Percentiles rank a stretch among this genome's conserved stretches.
Evolutionary conservation across 2,797 vertebrate species (phyloP).

Genomic region (Myripristis murdjan): DNA sequence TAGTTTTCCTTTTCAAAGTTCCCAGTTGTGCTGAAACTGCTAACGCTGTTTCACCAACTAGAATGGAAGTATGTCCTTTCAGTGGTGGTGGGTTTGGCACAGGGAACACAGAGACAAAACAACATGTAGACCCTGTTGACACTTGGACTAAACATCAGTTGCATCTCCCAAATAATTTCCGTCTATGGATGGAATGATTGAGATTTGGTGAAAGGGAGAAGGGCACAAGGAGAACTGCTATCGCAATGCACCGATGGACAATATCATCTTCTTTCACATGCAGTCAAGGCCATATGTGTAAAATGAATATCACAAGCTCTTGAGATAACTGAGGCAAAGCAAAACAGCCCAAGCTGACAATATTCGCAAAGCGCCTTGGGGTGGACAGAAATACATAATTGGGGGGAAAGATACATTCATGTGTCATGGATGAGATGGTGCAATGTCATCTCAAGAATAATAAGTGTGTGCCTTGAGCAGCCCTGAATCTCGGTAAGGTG

Average conservation of each 20-base stretch:
- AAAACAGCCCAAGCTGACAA: slow-evolving; percentile 1
- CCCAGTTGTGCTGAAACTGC: too few species aligned
- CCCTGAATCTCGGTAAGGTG: slow-evolving; percentile 54
- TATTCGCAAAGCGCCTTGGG: slow-evolving; percentile 34
- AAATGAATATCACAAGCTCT: slow-evolving; percentile 21
- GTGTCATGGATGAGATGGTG: slow-evolving; percentile 60
- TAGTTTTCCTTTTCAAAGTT: too few species aligned
- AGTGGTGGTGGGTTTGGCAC: too few species aligned
- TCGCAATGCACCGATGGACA: not conserved
- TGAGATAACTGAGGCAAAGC: not conserved
- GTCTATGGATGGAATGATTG: slow-evolving; percentile 12
- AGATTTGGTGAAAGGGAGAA: slow-evolving; percentile 17
- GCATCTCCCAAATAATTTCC: slow-evolving; percentile 8
- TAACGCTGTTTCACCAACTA: too few species aligned
- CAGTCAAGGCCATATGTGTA: not conserved
- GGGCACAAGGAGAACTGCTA: not conserved
- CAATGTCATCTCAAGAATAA: slow-evolving; percentile 69
- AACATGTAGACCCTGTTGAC: too few species aligned
- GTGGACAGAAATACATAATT: slow-evolving; percentile 57
- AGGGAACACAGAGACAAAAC: too few species aligned
- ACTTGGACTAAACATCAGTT: not conserved
- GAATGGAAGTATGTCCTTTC: too few species aligned
- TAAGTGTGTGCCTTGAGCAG: slow-evolving; percentile 52
- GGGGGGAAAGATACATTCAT: slow-evolving; percentile 44
- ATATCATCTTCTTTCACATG: not conserved